phyloP scores from a whole-genome alignment of 2,797 vertebrate species.

The Hemibagrus guttatus region DNA sequence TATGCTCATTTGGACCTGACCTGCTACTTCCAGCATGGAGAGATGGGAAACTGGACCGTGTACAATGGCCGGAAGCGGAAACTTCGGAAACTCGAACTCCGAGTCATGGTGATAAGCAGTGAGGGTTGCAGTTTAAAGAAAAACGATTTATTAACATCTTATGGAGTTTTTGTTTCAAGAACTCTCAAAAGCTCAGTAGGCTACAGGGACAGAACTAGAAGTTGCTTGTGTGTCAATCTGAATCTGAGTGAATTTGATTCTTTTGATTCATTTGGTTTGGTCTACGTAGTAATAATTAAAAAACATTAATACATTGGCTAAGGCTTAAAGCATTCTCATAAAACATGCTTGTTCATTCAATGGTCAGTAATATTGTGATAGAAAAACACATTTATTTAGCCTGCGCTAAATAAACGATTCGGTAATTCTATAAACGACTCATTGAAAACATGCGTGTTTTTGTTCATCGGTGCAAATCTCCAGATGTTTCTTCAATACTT shows the following conservation, averaged over 20 bases:
- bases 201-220: neutral
- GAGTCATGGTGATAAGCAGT: neutral
- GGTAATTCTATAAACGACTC: neutral
- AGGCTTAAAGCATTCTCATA: neutral
- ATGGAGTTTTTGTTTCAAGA: neutral
- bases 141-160: neutral
- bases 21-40: conserved; percentile 55
- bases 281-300: too few relatives aligned
- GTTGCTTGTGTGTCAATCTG: neutral
- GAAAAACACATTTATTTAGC: neutral
- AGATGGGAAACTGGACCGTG: conserved; percentile 58
- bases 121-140: neutral
- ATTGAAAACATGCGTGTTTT: neutral
- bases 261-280: neutral
- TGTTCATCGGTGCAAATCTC: neutral
- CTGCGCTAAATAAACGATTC: neutral
- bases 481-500: neutral
- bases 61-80: conserved; percentile 76
- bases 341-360: neutral
- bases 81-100: neutral
- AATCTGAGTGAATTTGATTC: neutral
- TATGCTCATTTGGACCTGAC: conserved; percentile 23
- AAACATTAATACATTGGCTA: too few relatives aligned
- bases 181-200: neutral
- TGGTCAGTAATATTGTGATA: neutral